A percentile compares a stretch with the other conserved stretches of the same genome.
Conservation (phyloP, 2,888 invertebrate species). For the Leptogaster cylindrica region DNA sequence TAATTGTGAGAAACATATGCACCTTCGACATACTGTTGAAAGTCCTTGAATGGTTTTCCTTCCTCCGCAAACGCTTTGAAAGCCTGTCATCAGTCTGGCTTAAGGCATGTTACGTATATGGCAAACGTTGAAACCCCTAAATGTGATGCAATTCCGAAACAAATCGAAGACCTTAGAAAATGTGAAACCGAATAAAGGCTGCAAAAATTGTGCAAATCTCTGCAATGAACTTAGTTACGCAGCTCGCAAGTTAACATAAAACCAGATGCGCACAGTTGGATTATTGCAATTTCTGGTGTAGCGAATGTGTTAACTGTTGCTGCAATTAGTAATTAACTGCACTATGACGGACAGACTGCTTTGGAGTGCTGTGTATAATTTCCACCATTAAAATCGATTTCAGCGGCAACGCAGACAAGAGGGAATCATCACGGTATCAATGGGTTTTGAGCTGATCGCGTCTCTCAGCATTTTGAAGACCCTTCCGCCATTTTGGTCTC, state of each 20-base stretch:
- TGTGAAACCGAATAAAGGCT: conserved; percentile 18
- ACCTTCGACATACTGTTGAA: too few species aligned
- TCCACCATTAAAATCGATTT: conserved; percentile 24
- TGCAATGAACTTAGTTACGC: conserved; percentile 13
- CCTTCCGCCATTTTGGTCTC: not conserved
- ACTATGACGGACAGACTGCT: not conserved
- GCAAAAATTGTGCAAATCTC: conserved; percentile 13
- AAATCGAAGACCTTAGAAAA: conserved; percentile 21
- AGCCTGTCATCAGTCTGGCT: too few species aligned
- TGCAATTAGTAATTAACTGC: conserved; percentile 31
- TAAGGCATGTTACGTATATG: too few species aligned
- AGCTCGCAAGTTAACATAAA: not conserved
- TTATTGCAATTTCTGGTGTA: conserved; percentile 32
- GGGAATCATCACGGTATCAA: not conserved
- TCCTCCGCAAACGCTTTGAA: too few species aligned
- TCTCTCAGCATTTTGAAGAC: not conserved
- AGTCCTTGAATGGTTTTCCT: too few species aligned
- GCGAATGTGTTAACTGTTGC: conserved; percentile 24
- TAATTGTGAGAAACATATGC: too few species aligned
- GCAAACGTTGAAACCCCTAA: too few species aligned
- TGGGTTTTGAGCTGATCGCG: not conserved
- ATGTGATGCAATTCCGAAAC: conserved; percentile 37
- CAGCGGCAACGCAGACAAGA: not conserved
- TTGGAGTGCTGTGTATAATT: conserved; percentile 7
- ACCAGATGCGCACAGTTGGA: conserved; percentile 19